A percentile compares a stretch with the other conserved stretches of the same genome.
These are phyloP conservation scores for Cynopterus brachyotis DNA, from an alignment of 2,113 vertebrate genomes.

Conservation along the genomic window DNA sequence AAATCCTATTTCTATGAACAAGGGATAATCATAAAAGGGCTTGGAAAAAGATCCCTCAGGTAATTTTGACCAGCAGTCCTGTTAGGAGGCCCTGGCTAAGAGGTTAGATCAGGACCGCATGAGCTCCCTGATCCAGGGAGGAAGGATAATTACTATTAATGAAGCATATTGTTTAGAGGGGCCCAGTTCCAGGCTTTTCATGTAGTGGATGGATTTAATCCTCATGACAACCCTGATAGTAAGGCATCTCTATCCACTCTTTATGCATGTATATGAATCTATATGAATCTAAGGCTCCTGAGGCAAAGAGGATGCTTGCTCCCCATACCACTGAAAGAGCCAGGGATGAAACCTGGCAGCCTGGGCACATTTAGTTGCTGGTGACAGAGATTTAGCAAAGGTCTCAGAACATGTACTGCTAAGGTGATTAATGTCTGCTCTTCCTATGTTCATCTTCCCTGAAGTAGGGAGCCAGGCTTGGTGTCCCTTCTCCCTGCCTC, in stretches of 20 bases:
- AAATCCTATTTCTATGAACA: background rate
- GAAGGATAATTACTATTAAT: background rate
- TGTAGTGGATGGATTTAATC: background rate
- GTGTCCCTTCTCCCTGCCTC: background rate
- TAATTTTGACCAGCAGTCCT: background rate
- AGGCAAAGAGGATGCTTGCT: background rate
- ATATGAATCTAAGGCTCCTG: background rate
- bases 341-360: background rate
- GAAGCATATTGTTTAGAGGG: background rate
- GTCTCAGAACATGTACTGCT: background rate
- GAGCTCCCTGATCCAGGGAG: background rate
- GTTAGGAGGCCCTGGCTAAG: background rate
- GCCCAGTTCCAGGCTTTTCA: background rate
- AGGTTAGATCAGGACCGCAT: background rate
- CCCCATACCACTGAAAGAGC: background rate
- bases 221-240: background rate
- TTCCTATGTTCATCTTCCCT: background rate
- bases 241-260: background rate
- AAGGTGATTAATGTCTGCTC: background rate
- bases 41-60: background rate
- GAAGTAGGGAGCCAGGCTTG: background rate
- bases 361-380: background rate
- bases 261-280: background rate
- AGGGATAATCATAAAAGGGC: background rate
- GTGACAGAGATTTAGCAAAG: background rate